These are phyloP conservation scores for Poecilus cupreus DNA, from an alignment of 2,888 invertebrate species.

Conservation along the genomic window DNA sequence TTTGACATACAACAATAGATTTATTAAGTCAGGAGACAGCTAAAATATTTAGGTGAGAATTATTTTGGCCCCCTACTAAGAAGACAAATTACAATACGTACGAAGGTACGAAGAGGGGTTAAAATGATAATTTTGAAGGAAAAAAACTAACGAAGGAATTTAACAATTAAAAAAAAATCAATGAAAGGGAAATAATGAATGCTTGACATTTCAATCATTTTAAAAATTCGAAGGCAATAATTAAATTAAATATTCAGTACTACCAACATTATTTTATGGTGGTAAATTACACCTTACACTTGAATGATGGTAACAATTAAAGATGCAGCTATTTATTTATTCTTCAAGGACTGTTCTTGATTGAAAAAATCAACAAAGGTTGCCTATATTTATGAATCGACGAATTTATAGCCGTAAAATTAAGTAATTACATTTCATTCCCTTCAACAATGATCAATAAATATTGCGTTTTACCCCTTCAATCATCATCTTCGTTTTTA, in stretches of 20 bases:
- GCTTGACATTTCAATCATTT: not conserved
- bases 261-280: not conserved
- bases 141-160: no score
- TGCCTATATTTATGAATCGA: not conserved
- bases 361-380: not conserved
- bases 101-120: not conserved
- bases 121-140: not conserved
- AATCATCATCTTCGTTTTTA: no score
- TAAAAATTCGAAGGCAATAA: not conserved
- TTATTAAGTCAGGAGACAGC: not conserved
- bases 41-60: conserved; percentile 4
- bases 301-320: conserved; percentile 35
- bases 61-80: not conserved
- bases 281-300: conserved; percentile 7
- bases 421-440: not conserved
- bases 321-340: not conserved
- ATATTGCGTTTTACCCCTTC: not conserved
- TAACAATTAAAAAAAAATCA: conserved; percentile 8
- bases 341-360: not conserved
- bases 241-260: conserved; percentile 24
- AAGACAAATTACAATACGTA: conserved; percentile 9
- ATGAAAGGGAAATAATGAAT: not conserved
- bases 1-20: conserved; percentile 18
- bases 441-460: not conserved
- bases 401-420: not conserved